These are phyloP conservation scores for Serrognathus titanus DNA, from an alignment of 2,888 invertebrate genomes.

Conservation along the genomic window DNA sequence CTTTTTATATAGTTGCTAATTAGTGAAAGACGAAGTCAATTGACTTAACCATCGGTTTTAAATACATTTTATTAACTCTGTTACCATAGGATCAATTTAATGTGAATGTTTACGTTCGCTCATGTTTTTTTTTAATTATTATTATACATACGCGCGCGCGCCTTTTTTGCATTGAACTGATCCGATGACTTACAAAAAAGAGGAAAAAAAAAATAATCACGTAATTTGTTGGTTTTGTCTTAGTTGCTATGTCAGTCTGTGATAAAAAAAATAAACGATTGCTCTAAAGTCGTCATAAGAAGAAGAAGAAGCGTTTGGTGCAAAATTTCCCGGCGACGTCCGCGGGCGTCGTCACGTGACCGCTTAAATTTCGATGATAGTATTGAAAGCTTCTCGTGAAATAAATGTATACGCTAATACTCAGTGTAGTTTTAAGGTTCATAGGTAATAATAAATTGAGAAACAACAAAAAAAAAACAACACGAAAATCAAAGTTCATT, in stretches of 20 bases:
- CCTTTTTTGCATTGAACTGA: background rate
- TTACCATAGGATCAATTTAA: background rate
- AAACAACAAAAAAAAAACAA: background rate
- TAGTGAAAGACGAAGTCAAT: conserved; percentile 23
- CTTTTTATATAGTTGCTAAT: conserved; percentile 34
- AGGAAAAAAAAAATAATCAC: background rate
- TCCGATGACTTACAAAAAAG: background rate
- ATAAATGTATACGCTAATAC: conserved; percentile 48
- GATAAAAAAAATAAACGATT: conserved; percentile 44
- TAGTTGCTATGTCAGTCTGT: conserved; percentile 51
- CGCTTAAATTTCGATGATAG: conserved; percentile 2
- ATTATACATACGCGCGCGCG: conserved; percentile 2
- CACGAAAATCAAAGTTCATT: conserved; percentile 1
- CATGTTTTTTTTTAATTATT: background rate
- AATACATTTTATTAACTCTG: background rate
- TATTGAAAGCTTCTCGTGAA: conserved; percentile 43
- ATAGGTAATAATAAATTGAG: conserved; percentile 8
- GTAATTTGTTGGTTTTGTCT: conserved; percentile 30
- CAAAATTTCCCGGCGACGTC: conserved; percentile 20
- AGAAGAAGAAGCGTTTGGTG: conserved; percentile 26
- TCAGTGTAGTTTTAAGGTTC: conserved; percentile 37
- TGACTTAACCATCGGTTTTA: conserved; percentile 16
- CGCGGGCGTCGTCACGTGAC: background rate
- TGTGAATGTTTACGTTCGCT: background rate
- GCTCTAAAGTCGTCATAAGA: conserved; percentile 43